Percentiles rank a stretch among this genome's conserved stretches.
These are phyloP conservation scores for Hypselothyrea guttata DNA, from an alignment of 2,888 invertebrate genomes.

Conservation along the genomic window DNA sequence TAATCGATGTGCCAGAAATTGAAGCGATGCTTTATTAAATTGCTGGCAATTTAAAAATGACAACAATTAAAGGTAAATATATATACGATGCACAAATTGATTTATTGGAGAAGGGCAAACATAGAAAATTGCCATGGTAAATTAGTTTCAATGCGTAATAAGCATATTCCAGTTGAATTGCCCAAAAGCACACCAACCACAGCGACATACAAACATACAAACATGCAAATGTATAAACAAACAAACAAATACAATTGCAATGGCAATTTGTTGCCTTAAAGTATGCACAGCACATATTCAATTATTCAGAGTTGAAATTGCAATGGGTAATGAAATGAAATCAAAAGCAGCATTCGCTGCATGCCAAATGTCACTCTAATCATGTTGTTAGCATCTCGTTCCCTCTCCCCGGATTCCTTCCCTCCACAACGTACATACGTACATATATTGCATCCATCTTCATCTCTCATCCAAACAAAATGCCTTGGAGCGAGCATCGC, in stretches of 20 bases:
- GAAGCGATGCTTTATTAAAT: slow-evolving; percentile 1
- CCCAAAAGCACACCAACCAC: slow-evolving; percentile 48
- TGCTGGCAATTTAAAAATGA: slow-evolving; percentile 24
- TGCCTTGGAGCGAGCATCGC: slow-evolving; percentile 66
- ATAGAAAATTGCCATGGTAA: slow-evolving; percentile 62
- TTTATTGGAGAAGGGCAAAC: slow-evolving; percentile 5
- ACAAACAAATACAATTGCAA: slow-evolving; percentile 42
- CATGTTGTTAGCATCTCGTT: slow-evolving; percentile 23
- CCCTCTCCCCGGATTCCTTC: not conserved
- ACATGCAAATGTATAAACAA: slow-evolving; percentile 10
- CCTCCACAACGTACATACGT: not conserved
- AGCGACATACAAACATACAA: slow-evolving; percentile 15
- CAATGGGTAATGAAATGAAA: slow-evolving; percentile 73
- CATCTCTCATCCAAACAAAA: slow-evolving; percentile 27
- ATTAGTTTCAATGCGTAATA: slow-evolving; percentile 74
- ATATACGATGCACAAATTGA: slow-evolving; percentile 31
- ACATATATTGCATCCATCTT: not conserved
- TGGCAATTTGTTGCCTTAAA: slow-evolving; percentile 67
- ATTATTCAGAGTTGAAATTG: slow-evolving; percentile 72
- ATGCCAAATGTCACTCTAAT: slow-evolving; percentile 32
- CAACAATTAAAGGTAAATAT: slow-evolving; percentile 34
- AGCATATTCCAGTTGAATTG: slow-evolving; percentile 71
- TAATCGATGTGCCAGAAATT: not conserved
- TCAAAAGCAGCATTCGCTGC: slow-evolving; percentile 60
- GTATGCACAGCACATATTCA: slow-evolving; percentile 71